These are phyloP conservation scores for Agrotis clavis DNA, from an alignment of 2,888 invertebrate species.

Conservation along the genomic window DNA sequence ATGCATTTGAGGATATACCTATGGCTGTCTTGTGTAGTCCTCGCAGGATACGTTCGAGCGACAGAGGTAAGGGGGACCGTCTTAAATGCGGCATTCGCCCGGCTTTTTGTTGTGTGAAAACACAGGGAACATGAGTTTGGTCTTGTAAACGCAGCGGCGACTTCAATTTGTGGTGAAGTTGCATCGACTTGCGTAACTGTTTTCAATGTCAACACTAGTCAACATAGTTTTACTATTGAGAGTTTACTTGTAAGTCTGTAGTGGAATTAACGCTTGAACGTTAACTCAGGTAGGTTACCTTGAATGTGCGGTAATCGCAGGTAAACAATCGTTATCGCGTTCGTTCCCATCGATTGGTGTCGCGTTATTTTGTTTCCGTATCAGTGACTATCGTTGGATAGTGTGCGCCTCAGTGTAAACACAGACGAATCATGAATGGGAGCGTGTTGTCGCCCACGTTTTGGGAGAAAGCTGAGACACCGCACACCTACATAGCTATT, in stretches of 20 bases:
- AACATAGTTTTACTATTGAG: conserved; percentile 73
- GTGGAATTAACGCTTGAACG: conserved; percentile 58
- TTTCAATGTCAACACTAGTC: conserved; percentile 84
- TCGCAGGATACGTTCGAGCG: conserved; percentile 94
- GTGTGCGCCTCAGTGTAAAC: conserved; percentile 73
- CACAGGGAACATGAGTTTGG: conserved; percentile 69
- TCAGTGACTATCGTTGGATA: conserved; percentile 64
- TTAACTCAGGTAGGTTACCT: conserved; percentile 79
- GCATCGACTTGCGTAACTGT: conserved; percentile 85
- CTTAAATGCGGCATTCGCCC: conserved; percentile 87
- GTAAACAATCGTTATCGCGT: conserved; percentile 87
- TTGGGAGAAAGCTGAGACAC: conserved; percentile 81
- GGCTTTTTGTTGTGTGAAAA: conserved; percentile 84
- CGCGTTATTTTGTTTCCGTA: conserved; percentile 77
- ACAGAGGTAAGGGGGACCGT: conserved; percentile 93
- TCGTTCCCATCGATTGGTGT: conserved; percentile 80
- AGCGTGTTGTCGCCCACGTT: conserved; percentile 84
- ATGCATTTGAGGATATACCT: conserved; percentile 95
- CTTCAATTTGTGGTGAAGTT: conserved; percentile 70
- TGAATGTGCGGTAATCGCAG: conserved; percentile 83
- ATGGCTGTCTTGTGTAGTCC: conserved; percentile 94
- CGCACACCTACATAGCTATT: conserved; percentile 67
- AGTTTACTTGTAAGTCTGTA: conserved; percentile 60
- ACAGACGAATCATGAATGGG: conserved; percentile 80
- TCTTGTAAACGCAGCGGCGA: conserved; percentile 53